Evolutionary conservation across 2,888 invertebrate species (phyloP).

Genomic region (Hemicrepidius hirtus): DNA sequence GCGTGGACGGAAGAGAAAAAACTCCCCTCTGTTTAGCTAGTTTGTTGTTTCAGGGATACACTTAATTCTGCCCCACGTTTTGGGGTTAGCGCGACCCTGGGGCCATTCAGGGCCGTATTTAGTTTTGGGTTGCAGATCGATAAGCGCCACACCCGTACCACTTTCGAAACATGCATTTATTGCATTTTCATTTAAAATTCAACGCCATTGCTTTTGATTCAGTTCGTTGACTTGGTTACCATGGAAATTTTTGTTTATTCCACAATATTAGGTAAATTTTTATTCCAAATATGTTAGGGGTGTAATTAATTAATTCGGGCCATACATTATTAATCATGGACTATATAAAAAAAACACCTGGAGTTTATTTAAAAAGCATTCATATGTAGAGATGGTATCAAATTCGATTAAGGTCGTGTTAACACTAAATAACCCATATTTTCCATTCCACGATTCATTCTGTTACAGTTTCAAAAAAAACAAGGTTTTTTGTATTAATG

Average conservation of each 20-base stretch:
- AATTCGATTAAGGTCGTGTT: background rate
- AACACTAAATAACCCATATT: slow-evolving; percentile 4
- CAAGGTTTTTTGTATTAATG: slow-evolving; percentile 29
- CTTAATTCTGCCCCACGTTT: slow-evolving; percentile 48
- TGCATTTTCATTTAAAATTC: slow-evolving; percentile 11
- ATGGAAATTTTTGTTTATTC: background rate
- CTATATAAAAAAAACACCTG: background rate
- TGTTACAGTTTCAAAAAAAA: background rate
- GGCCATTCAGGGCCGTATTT: slow-evolving; percentile 50
- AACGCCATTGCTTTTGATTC: background rate
- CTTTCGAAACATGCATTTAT: slow-evolving; percentile 15
- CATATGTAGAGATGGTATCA: slow-evolving; percentile 22
- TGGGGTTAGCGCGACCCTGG: slow-evolving; percentile 44
- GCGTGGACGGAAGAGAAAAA: slow-evolving; percentile 32
- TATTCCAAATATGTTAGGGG: background rate
- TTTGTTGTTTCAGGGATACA: slow-evolving; percentile 50
- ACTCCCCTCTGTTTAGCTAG: slow-evolving; percentile 48
- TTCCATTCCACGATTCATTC: background rate
- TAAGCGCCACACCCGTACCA: slow-evolving; percentile 45
- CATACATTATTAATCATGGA: slow-evolving; percentile 3
- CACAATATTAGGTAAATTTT: no score
- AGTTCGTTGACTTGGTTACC: background rate
- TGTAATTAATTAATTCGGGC: background rate
- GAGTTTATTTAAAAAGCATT: slow-evolving; percentile 14
- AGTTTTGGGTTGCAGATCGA: slow-evolving; percentile 44